Base-by-base conservation (phyloP, 30 jellyfish, hydroid and myxozoan genomes). In the Calvadosia cruxmelitensis region DNA sequence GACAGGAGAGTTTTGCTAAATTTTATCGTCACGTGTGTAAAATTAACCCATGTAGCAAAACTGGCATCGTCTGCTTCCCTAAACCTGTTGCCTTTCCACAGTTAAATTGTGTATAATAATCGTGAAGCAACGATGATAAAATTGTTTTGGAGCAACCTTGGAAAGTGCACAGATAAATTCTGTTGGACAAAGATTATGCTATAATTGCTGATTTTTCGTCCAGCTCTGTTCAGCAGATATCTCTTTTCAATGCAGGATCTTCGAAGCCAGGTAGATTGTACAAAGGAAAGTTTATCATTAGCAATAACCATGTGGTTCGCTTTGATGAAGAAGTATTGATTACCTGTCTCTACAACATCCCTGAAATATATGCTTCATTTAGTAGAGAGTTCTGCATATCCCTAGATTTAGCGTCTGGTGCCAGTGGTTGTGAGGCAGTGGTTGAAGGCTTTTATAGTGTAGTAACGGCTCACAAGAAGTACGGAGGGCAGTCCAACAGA, bases 391-490 rank as follows among this genome's bases (percentile, higher is more conserved):
- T 67, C 29, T 67, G 76, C 76, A 67, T 67, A 52, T 27, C 25
- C 31, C 64, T 64, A 27, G 73, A 64, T 64, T 52, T 64, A 3
- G 73, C 73, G 31, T 53, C 31, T 64, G 73, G 61, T 64, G 73
- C 31, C 64, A 64, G 73, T 29, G 73, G 73, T 53, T 64, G 73
- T 29, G 73, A 64, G 31, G 73, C 73, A 27, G 25, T 64, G 27
- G 73, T 64, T 29, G 73, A 64, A 64, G 73, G 73, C 31, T 64
- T 64, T 64, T 64, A 64, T 26, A 64, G 73, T 53, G 61, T 64
- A 15, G 73, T 64, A 15, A 64, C 15, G 29, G 73, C 25, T 3
- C 73, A 64, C 31, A 64, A 64, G 31, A 64, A 64, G 73, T 27
- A 29, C 3, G 64, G 73, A 27, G 73, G 73, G 61, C 73, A 64